Conservation (phyloP, 2,797 vertebrate genomes). For the Chaunax sp. region DNA sequence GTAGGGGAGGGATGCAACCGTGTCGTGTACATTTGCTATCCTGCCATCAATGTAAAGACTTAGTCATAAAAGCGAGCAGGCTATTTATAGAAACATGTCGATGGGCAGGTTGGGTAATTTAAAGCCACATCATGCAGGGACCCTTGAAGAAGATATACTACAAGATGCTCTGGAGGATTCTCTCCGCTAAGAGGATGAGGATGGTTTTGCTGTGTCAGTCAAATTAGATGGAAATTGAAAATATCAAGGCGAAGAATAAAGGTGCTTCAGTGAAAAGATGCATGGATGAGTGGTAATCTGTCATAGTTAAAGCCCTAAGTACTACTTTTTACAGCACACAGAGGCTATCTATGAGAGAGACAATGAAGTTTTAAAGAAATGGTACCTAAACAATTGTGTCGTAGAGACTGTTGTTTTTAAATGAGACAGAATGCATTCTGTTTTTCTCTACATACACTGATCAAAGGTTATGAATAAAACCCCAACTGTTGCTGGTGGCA, state of each 20-base stretch:
- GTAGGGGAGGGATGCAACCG: slow-evolving; percentile 24
- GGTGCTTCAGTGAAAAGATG: slow-evolving; percentile 35
- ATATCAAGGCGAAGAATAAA: slow-evolving; percentile 43
- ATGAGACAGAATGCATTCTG: slow-evolving; percentile 5
- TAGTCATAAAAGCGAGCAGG: slow-evolving; percentile 59
- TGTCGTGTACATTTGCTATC: slow-evolving; percentile 46
- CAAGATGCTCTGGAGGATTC: slow-evolving; percentile 54
- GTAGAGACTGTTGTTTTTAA: slow-evolving; percentile 10
- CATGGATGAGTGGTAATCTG: slow-evolving; percentile 44
- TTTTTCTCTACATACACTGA: slow-evolving; percentile 10
- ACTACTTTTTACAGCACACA: slow-evolving; percentile 27
- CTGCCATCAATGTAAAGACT: slow-evolving; percentile 49
- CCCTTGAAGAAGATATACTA: slow-evolving; percentile 59
- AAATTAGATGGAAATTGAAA: slow-evolving; percentile 61
- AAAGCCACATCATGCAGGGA: slow-evolving; percentile 42
- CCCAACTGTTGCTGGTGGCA: slow-evolving; percentile 11
- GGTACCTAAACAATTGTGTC: slow-evolving; percentile 15
- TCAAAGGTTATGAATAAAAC: slow-evolving; percentile 24
- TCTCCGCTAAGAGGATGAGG: slow-evolving; percentile 40
- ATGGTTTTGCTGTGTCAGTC: slow-evolving; percentile 48
- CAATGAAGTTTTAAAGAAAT: slow-evolving; percentile 46
- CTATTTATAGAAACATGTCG: slow-evolving; percentile 76
- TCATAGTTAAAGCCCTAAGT: slow-evolving; percentile 15
- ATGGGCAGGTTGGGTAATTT: slow-evolving; percentile 69
- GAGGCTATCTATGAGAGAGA: slow-evolving; percentile 24